A percentile compares a stretch with the other conserved stretches of the same genome.
Evolutionary conservation across 2,888 invertebrate genomes (phyloP).

Genomic region (Melieria omissa): DNA sequence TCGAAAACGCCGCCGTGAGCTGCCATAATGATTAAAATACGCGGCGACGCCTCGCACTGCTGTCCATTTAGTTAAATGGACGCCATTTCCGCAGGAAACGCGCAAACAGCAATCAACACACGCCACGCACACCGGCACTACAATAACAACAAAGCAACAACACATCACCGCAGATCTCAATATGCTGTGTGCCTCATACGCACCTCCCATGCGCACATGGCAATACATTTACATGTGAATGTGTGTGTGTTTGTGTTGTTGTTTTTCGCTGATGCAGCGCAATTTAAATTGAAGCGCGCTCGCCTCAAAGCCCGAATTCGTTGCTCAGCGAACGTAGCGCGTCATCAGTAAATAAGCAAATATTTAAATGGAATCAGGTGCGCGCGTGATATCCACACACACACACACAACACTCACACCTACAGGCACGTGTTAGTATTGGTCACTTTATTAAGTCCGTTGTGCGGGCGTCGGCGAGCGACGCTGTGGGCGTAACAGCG

Average conservation of each 20-base stretch:
- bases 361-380: constrained; percentile 39
- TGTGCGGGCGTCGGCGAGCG: no score
- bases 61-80: constrained; percentile 29
- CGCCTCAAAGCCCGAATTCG: neutral
- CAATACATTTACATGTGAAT: no score
- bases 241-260: no score
- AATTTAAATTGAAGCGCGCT: constrained; percentile 24
- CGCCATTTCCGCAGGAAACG: constrained; percentile 30
- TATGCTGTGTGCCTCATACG: no score
- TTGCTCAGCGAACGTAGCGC: neutral
- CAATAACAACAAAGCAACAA: neutral
- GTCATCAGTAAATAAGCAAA: constrained; percentile 38
- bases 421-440: no score
- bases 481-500: no score
- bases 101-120: constrained; percentile 23
- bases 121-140: neutral
- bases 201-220: no score
- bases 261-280: constrained; percentile 26
- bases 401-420: neutral
- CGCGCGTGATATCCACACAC: constrained; percentile 24
- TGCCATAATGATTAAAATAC: no score
- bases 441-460: no score
- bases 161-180: neutral
- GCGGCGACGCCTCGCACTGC: no score
- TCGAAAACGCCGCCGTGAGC: no score